Evolutionary conservation across 2,888 invertebrate genomes (phyloP).

Genomic region (Meteorus cinctellus): DNA sequence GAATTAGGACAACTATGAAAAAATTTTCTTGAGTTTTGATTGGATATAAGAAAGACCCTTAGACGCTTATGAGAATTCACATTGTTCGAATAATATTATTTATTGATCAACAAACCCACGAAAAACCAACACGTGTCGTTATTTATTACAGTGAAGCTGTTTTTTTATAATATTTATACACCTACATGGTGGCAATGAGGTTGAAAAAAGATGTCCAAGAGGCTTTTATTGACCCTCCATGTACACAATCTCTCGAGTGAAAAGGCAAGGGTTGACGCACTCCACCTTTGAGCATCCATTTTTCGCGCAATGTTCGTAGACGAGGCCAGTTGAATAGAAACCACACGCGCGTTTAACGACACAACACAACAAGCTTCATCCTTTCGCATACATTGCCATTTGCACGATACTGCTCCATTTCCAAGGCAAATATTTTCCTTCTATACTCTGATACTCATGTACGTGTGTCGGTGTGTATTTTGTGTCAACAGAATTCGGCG

Average conservation of each 20-base stretch:
- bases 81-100: no score
- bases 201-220: not conserved
- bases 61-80: no score
- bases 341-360: not conserved
- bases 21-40: no score
- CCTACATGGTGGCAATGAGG: not conserved
- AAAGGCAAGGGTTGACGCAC: conserved; percentile 21
- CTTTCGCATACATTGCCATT: conserved; percentile 14
- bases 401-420: conserved; percentile 52
- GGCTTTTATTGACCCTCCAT: conserved; percentile 8
- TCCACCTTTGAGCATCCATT: conserved; percentile 12
- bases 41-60: no score
- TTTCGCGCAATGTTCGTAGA: conserved; percentile 6
- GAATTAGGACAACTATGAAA: no score
- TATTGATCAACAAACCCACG: no score
- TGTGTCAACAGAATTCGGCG: conserved; percentile 54
- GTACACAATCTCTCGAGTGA: not conserved
- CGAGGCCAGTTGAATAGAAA: not conserved
- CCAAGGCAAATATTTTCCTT: conserved; percentile 54
- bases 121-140: no score
- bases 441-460: conserved; percentile 29
- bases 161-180: no score
- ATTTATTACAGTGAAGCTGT: no score
- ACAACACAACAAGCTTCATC: not conserved
- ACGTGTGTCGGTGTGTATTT: conserved; percentile 18